These are phyloP conservation scores for Amphiprion percula DNA, from an alignment of 2,113 vertebrate genomes.

Conservation along the genomic window DNA sequence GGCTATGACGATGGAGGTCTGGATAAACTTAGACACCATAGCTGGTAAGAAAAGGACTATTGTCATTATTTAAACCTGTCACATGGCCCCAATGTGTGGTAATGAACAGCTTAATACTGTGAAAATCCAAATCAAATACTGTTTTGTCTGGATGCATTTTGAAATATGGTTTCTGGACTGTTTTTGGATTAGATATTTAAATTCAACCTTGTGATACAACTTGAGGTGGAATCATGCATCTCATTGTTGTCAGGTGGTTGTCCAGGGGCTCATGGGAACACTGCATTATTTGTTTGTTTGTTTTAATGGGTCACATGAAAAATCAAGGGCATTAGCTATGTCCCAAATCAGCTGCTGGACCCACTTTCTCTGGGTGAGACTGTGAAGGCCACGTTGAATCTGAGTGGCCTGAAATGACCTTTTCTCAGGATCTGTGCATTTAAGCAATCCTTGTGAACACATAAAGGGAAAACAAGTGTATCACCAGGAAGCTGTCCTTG, in stretches of 20 bases:
- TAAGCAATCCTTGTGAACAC: no score
- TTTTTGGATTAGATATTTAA: background rate
- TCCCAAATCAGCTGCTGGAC: background rate
- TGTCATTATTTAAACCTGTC: slow-evolving; percentile 24
- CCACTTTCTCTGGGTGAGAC: no score
- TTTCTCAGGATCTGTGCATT: no score
- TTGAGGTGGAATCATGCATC: background rate
- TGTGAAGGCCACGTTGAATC: no score
- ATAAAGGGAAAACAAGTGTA: no score
- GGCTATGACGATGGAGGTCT: slow-evolving; percentile 12
- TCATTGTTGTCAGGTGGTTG: background rate
- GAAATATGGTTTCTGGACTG: background rate
- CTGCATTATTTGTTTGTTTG: no score
- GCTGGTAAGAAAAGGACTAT: background rate
- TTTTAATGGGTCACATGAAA: background rate
- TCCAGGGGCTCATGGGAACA: background rate
- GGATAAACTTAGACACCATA: slow-evolving; percentile 7
- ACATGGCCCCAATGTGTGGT: background rate
- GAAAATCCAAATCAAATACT: slow-evolving; percentile 7
- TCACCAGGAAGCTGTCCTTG: no score
- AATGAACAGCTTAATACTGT: background rate
- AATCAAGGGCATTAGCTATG: background rate
- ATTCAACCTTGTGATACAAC: background rate
- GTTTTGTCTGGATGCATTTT: background rate
- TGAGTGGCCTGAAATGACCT: no score